Percentiles rank a stretch among this genome's conserved stretches.
Conservation (phyloP, 2,797 vertebrate species). For the Lepidocolaptes lacrymiger region DNA sequence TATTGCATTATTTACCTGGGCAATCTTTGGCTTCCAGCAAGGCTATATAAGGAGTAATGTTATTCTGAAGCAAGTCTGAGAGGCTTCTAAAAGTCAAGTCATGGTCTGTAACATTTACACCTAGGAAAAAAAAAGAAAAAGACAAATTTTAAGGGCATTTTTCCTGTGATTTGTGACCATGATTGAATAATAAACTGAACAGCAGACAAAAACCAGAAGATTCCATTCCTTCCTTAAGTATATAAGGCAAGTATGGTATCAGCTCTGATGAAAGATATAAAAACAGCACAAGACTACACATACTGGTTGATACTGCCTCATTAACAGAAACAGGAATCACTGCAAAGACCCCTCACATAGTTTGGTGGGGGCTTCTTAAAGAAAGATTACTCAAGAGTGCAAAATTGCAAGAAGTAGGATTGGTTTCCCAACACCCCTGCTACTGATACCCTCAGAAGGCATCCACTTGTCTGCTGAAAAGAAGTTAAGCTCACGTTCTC, state of each 20-base stretch:
- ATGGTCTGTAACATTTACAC: conserved; percentile 96
- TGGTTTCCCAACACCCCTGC: neutral
- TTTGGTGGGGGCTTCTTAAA: neutral
- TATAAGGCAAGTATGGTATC: no score
- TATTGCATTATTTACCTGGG: conserved; percentile 77
- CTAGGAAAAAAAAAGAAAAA: conserved; percentile 66
- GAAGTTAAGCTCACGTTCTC: neutral
- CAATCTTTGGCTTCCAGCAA: conserved; percentile 93
- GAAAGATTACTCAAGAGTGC: neutral
- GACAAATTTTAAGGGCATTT: neutral
- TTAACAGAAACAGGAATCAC: neutral
- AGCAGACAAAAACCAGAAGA: neutral
- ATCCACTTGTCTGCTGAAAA: neutral
- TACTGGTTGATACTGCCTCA: neutral
- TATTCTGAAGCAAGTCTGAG: conserved; percentile 84
- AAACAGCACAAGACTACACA: neutral
- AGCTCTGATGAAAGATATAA: neutral
- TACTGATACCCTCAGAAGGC: neutral
- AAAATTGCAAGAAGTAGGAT: neutral
- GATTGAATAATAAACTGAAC: neutral
- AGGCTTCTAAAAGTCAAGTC: conserved; percentile 90
- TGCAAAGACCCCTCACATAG: neutral
- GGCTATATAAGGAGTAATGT: conserved; percentile 87
- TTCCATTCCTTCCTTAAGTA: no score
- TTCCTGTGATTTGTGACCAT: neutral